phyloP scores from a whole-genome alignment of 2,797 vertebrate genomes.

The Falco columbarius region DNA sequence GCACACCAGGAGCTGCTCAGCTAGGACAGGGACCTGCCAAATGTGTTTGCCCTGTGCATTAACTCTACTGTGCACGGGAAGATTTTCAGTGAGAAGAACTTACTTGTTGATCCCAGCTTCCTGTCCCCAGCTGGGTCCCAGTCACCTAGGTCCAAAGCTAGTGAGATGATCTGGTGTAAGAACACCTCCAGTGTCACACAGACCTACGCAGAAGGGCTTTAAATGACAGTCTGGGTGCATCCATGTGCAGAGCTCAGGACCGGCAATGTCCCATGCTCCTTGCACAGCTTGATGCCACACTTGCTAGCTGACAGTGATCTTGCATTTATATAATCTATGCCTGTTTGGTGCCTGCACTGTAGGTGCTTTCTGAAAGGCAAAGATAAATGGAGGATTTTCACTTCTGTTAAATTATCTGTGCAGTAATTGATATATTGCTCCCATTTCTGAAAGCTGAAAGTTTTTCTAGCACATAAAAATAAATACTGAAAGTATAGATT shows the following conservation, averaged over 20 bases:
- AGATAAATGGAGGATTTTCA: neutral
- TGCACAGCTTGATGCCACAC: neutral
- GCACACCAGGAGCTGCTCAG: neutral
- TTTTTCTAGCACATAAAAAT: neutral
- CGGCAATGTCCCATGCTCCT: neutral
- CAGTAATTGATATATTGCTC: neutral
- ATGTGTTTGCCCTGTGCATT: fast-evolving
- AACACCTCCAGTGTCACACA: neutral
- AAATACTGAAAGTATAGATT: neutral
- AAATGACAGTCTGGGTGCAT: neutral
- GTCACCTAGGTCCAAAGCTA: neutral
- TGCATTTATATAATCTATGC: neutral
- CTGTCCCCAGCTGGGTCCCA: neutral
- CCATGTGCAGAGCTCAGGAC: neutral
- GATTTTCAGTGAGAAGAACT: neutral
- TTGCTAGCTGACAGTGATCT: neutral
- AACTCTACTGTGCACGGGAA: neutral
- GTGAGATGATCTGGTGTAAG: neutral
- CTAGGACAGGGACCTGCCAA: fast-evolving
- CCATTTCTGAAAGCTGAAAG: neutral
- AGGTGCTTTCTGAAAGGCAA: neutral
- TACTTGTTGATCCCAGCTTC: fast-evolving
- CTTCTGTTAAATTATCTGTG: neutral
- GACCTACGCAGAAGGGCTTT: neutral
- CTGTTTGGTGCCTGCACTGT: neutral